Conservation (phyloP, 2,113 vertebrate species). For the Proterorhinus semilunaris region DNA sequence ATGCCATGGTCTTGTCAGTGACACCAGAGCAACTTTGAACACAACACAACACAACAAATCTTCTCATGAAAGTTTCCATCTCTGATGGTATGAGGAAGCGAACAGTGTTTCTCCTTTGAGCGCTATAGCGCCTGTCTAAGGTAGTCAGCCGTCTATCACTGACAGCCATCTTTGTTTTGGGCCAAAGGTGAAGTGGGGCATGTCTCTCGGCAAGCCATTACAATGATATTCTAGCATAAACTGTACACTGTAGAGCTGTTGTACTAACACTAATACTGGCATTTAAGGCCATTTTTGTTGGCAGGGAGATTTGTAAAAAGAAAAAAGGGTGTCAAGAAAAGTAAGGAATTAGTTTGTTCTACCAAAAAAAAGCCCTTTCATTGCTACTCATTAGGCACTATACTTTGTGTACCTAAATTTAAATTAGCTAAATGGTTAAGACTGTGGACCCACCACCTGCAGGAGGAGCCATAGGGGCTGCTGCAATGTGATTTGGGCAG, state of each 20-base stretch:
- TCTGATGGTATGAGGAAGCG: not conserved
- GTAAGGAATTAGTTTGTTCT: no score
- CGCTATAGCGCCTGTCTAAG: not conserved
- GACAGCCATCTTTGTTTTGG: not conserved
- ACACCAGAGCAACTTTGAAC: not conserved
- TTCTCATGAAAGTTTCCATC: constrained; percentile 3
- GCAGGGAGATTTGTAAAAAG: no score
- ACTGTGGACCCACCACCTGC: no score
- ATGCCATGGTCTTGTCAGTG: not conserved
- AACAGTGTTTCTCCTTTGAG: not conserved
- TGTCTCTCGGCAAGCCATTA: not conserved
- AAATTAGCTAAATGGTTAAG: no score
- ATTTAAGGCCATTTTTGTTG: no score
- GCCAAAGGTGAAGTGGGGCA: not conserved
- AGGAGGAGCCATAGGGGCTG: no score
- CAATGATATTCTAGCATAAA: not conserved
- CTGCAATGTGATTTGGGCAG: no score
- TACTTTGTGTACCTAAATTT: no score
- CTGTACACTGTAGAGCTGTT: not conserved
- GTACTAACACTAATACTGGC: no score
- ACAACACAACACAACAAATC: not conserved
- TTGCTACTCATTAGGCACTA: no score
- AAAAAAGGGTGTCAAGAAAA: no score
- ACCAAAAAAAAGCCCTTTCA: no score
- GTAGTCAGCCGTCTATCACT: not conserved